Evolutionary conservation across 2,113 vertebrate species (phyloP).

Genomic region (Marmota monax): DNA sequence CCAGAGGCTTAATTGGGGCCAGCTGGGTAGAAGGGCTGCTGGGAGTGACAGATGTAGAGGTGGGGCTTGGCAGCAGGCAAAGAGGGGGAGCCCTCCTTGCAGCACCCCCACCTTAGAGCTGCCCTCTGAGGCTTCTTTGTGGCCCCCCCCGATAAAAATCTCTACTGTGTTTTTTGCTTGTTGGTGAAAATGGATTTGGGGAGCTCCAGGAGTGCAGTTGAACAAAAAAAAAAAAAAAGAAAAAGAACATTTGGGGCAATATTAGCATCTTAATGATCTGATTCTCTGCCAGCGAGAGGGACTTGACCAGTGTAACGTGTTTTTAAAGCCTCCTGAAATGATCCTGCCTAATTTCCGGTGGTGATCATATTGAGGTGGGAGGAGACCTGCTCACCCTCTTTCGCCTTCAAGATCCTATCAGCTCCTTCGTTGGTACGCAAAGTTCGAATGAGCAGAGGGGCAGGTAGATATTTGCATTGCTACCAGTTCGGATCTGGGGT

Average conservation of each 20-base stretch:
- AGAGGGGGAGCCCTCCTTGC: neutral
- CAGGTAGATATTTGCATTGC: neutral
- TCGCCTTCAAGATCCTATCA: neutral
- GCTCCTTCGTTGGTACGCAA: neutral
- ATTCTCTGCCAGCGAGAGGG: neutral
- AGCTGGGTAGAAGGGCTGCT: neutral
- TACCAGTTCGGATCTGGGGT: neutral
- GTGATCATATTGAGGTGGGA: neutral
- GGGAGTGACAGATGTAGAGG: neutral
- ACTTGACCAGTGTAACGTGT: constrained; percentile 18
- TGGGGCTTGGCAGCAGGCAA: neutral
- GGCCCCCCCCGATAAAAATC: neutral
- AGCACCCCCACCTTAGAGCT: neutral
- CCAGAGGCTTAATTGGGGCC: neutral
- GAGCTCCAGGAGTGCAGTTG: neutral
- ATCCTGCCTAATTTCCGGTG: constrained; percentile 19
- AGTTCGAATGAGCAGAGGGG: neutral
- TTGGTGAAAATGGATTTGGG: neutral
- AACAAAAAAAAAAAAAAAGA: neutral
- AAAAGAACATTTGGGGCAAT: neutral
- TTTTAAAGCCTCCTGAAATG: constrained; percentile 55
- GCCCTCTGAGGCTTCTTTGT: neutral
- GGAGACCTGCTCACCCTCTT: neutral
- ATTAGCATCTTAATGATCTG: neutral
- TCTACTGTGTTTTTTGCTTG: neutral